Conservation (phyloP, 1,140 invertebrate genomes). For the Daktulosphaira vitifoliae region DNA sequence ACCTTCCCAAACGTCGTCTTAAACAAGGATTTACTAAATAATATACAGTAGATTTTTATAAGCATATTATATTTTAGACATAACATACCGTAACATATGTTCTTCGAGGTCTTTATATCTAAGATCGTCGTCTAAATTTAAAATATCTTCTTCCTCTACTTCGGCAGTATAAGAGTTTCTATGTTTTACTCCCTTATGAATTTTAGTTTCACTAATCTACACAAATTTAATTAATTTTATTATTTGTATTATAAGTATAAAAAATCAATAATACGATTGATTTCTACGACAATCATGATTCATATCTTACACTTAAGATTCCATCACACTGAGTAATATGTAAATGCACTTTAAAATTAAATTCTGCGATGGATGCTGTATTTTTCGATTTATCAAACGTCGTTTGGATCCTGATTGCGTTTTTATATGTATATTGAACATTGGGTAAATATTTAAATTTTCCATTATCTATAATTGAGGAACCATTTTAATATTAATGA, state of each 20-base stretch:
- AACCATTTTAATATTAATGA: no score
- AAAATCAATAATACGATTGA: background rate
- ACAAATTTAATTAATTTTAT: background rate
- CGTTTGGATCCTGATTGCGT: conserved; percentile 10
- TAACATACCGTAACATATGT: conserved; percentile 9
- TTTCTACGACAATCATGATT: background rate
- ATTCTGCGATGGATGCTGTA: conserved; percentile 13
- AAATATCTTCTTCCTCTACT: conserved; percentile 12
- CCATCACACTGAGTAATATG: conserved; percentile 8
- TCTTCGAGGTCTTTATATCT: background rate
- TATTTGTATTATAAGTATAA: background rate
- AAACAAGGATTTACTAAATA: no score
- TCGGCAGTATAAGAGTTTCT: background rate
- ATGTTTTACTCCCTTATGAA: conserved; percentile 18
- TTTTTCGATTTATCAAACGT: conserved; percentile 29
- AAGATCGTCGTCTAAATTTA: background rate
- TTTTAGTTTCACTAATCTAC: conserved; percentile 12
- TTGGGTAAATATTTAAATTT: conserved; percentile 13
- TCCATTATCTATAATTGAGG: background rate
- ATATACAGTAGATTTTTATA: no score
- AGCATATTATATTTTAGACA: no score
- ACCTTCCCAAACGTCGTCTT: no score
- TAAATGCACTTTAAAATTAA: conserved; percentile 17
- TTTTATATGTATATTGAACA: background rate
- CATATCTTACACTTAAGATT: conserved; percentile 5